These are phyloP conservation scores for Eutrigla gurnardus DNA, from an alignment of 2,797 vertebrate genomes.

Conservation along the genomic window DNA sequence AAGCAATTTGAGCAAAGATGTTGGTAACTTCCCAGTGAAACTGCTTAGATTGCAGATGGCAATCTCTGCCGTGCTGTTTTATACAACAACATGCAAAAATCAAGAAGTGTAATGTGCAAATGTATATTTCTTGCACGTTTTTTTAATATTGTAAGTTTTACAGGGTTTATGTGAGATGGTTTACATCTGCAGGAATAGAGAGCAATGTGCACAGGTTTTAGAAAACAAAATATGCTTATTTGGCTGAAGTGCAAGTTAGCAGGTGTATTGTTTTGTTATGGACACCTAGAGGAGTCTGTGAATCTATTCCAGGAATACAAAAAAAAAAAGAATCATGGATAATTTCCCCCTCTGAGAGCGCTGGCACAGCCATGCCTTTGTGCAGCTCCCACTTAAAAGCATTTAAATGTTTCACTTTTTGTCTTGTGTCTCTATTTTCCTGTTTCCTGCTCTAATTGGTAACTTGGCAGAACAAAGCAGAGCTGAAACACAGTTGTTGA, in stretches of 20 bases:
- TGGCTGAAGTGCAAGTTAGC: conserved; percentile 28
- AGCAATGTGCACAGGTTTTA: neutral
- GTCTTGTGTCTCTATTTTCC: neutral
- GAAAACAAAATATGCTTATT: conserved; percentile 47
- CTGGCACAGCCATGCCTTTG: conserved; percentile 29
- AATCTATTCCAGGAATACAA: conserved; percentile 68
- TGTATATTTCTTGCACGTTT: neutral
- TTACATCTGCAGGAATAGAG: conserved; percentile 15
- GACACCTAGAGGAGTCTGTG: conserved; percentile 64
- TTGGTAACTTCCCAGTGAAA: conserved; percentile 55
- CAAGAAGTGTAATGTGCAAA: neutral
- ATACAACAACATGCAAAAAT: conserved; percentile 9
- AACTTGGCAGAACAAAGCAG: neutral
- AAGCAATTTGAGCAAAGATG: conserved; percentile 32
- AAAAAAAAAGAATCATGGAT: conserved; percentile 59
- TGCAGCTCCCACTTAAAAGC: conserved; percentile 7
- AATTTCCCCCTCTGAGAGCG: conserved; percentile 70
- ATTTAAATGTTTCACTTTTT: conserved; percentile 27
- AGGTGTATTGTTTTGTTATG: conserved; percentile 49
- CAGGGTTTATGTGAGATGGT: neutral
- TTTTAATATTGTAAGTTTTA: neutral
- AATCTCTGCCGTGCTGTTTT: conserved; percentile 5
- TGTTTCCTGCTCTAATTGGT: conserved; percentile 4
- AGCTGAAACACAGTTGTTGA: neutral
- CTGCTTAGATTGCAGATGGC: conserved; percentile 43